Evolutionary conservation across 1,140 invertebrate genomes (phyloP).

Genomic region (Tribolium madens): DNA sequence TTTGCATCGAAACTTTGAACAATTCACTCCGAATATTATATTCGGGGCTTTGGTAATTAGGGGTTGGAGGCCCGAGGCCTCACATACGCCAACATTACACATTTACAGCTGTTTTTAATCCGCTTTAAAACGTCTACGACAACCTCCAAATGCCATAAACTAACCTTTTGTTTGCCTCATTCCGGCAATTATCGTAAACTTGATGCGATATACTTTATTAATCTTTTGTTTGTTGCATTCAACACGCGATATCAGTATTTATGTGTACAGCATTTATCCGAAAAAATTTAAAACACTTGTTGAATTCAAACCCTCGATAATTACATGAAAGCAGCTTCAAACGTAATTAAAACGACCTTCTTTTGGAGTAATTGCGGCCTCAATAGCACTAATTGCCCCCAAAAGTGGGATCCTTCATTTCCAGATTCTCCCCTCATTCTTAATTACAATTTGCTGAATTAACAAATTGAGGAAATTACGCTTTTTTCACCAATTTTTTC

Average conservation of each 20-base stretch:
- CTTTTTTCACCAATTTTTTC: background rate
- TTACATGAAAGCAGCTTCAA: background rate
- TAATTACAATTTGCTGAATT: slow-evolving; percentile 29
- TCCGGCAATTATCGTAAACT: slow-evolving; percentile 24
- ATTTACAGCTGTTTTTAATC: too few relatives aligned
- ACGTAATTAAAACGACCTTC: slow-evolving; percentile 15
- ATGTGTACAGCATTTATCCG: background rate
- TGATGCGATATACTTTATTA: slow-evolving; percentile 22
- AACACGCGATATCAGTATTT: slow-evolving; percentile 12
- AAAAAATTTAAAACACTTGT: slow-evolving; percentile 13
- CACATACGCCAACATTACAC: background rate
- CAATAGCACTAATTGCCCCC: slow-evolving; percentile 22
- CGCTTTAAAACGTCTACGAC: background rate
- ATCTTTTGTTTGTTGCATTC: slow-evolving; percentile 12
- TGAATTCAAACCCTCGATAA: background rate
- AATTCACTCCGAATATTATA: slow-evolving; percentile 55
- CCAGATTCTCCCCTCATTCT: background rate
- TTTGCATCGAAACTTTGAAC: slow-evolving; percentile 59
- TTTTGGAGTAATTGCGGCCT: slow-evolving; percentile 4
- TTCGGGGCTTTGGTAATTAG: background rate
- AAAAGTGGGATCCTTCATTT: slow-evolving; percentile 13
- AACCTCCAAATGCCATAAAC: background rate
- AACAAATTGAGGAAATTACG: slow-evolving; percentile 24
- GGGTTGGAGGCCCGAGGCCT: background rate
- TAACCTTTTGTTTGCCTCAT: slow-evolving; percentile 4